These are phyloP conservation scores for Neosalanx taihuensis DNA, from an alignment of 2,797 vertebrate genomes.

Conservation along the genomic window DNA sequence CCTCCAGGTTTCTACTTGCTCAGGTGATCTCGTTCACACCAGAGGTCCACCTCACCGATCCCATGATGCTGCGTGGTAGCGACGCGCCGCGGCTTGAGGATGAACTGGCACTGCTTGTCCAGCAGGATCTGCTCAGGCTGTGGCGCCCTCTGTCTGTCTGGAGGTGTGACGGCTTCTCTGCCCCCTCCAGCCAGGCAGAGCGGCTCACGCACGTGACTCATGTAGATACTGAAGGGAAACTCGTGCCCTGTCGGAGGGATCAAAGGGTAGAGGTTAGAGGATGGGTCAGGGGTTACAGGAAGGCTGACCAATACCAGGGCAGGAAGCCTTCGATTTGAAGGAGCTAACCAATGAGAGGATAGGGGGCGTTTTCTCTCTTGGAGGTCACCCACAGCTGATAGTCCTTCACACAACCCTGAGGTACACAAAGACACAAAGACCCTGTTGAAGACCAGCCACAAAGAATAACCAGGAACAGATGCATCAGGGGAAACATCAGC, in stretches of 20 bases:
- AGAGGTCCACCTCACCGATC: conserved; percentile 67
- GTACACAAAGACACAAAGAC: conserved; percentile 17
- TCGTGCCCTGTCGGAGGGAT: conserved; percentile 83
- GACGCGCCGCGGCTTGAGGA: conserved; percentile 83
- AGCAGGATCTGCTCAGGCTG: conserved; percentile 79
- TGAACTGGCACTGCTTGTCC: conserved; percentile 89
- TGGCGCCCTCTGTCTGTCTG: conserved; percentile 72
- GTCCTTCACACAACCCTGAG: conserved; percentile 86
- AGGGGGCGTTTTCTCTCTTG: conserved; percentile 88
- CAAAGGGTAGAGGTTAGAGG: conserved; percentile 6
- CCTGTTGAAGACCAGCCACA: not conserved
- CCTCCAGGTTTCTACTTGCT: not conserved
- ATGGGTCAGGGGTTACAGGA: not conserved
- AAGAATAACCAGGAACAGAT: not conserved
- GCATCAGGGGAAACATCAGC: not conserved
- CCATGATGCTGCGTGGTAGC: conserved; percentile 62
- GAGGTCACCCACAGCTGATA: conserved; percentile 95
- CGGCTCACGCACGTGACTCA: conserved; percentile 82
- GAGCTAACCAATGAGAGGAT: conserved; percentile 89
- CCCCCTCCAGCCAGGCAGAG: conserved; percentile 19
- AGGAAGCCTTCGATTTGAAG: not conserved
- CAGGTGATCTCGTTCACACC: too few relatives aligned
- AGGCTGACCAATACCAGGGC: not conserved
- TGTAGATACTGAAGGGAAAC: conserved; percentile 93
- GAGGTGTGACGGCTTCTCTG: conserved; percentile 52